These are phyloP conservation scores for Acanthiza pusilla DNA, from an alignment of 2,797 vertebrate genomes.

Conservation along the genomic window DNA sequence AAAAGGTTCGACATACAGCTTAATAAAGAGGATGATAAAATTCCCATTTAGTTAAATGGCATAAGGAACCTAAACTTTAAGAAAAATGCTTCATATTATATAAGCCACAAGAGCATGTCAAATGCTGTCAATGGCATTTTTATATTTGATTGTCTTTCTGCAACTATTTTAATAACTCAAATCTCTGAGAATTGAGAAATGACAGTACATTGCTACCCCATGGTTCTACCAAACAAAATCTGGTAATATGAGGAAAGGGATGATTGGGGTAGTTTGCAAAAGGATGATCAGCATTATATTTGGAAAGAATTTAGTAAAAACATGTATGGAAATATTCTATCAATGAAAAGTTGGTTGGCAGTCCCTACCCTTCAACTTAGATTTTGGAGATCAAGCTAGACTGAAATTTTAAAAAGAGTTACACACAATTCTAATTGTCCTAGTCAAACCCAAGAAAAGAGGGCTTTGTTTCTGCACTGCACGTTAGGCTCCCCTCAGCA, in stretches of 20 bases:
- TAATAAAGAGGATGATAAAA: not conserved
- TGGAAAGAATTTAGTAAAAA: not conserved
- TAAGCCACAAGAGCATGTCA: not conserved
- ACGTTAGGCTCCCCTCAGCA: not conserved
- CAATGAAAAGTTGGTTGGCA: not conserved
- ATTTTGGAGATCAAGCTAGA: not conserved
- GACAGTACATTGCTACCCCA: not conserved
- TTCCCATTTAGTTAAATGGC: not conserved
- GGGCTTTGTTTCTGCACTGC: not conserved
- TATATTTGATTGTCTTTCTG: not conserved
- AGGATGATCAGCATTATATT: not conserved
- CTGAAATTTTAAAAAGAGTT: not conserved
- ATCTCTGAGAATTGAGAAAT: not conserved
- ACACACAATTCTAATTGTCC: not conserved
- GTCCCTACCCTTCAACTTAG: not conserved
- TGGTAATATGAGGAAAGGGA: not conserved
- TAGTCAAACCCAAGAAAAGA: not conserved
- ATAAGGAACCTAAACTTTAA: not conserved
- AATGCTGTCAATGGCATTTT: not conserved
- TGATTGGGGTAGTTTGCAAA: not conserved
- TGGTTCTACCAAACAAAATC: not conserved
- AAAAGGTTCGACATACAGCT: not conserved
- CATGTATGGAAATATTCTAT: not conserved
- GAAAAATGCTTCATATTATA: not conserved
- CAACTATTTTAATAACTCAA: not conserved